Evolutionary conservation across 2,113 vertebrate species (phyloP).

Genomic region (Anoplopoma fimbria): DNA sequence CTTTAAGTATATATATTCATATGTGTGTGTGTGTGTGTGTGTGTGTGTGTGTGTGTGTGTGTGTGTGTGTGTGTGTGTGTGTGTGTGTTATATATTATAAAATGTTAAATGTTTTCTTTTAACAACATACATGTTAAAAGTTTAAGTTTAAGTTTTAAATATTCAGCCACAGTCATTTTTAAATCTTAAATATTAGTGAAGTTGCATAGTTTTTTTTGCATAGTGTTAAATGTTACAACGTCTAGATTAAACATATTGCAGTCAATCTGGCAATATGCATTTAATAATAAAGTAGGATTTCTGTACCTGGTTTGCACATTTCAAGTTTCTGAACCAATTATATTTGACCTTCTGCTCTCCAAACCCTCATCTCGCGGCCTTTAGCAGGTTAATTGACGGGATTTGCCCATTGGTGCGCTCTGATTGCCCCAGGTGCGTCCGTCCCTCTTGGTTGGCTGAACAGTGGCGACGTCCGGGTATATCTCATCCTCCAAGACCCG

Average conservation of each 20-base stretch:
- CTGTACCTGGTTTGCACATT: no score
- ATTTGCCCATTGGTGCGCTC: slow-evolving; percentile 42
- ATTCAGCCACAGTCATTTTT: not conserved
- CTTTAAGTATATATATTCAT: not conserved
- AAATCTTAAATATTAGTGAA: not conserved
- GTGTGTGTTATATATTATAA: not conserved
- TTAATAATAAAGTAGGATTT: no score
- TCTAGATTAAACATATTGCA: no score
- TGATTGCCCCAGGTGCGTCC: slow-evolving; percentile 55
- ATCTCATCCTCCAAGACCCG: slow-evolving; percentile 10
- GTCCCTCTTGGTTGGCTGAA: slow-evolving; percentile 63
- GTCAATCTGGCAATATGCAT: no score
- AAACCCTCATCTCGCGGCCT: not conserved
- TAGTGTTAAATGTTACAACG: not conserved
- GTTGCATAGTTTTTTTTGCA: not conserved
- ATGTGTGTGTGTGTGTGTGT: no score
- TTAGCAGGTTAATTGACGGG: slow-evolving; percentile 61
- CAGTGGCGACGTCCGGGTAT: not conserved
- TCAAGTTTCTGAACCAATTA: not conserved
- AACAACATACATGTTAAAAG: not conserved
- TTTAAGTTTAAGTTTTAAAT: not conserved
- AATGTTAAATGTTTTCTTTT: not conserved
- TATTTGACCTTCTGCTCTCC: not conserved
- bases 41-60: no score
- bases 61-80: not conserved